Conservation (phyloP, 2,888 invertebrate species). For the Gisinianus flammeolus region DNA sequence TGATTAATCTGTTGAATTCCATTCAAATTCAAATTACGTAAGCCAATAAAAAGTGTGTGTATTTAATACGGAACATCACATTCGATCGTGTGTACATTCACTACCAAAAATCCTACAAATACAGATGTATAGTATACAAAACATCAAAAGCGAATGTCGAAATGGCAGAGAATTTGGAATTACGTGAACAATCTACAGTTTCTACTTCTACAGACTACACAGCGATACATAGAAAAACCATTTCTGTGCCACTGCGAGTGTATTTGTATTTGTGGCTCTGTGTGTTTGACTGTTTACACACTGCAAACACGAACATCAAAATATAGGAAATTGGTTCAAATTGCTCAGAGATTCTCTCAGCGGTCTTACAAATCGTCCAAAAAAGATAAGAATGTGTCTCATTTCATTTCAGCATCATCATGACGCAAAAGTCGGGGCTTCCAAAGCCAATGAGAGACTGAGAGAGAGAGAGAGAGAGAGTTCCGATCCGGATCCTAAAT, state of each 20-base stretch:
- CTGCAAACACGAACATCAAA: not conserved
- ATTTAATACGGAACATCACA: too few species aligned
- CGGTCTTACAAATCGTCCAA: not conserved
- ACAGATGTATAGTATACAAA: too few species aligned
- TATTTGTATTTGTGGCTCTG: not conserved
- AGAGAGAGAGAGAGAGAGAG: conserved; percentile 4
- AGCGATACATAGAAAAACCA: too few species aligned
- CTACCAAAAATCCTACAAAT: too few species aligned
- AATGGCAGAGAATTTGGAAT: too few species aligned
- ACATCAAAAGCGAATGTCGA: too few species aligned
- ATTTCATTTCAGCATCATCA: not conserved
- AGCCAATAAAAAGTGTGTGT: not conserved
- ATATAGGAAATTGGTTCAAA: not conserved
- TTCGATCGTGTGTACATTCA: too few species aligned
- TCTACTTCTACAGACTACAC: too few species aligned
- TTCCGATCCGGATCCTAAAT: too few species aligned
- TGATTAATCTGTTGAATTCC: not conserved
- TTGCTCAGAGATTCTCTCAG: not conserved
- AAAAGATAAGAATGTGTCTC: not conserved
- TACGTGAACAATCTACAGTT: too few species aligned
- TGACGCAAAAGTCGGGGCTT: not conserved
- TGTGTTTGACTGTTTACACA: not conserved
- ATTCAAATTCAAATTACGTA: not conserved
- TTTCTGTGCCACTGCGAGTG: too few species aligned
- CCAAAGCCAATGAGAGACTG: not conserved